These are phyloP conservation scores for Tragelaphus oryx DNA, from an alignment of 2,797 vertebrate species.

Conservation along the genomic window DNA sequence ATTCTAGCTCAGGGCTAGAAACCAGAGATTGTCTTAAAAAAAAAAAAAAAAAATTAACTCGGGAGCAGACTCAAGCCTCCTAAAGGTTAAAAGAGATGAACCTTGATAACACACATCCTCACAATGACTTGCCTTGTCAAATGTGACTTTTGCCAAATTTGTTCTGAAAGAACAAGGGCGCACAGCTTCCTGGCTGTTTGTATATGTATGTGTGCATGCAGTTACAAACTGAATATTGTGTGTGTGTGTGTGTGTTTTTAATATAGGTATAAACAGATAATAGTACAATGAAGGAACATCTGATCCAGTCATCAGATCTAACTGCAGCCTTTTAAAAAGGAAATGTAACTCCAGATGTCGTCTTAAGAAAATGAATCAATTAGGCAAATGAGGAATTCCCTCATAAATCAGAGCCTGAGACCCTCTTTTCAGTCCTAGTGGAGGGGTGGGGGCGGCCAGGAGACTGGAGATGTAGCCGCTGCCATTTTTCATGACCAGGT, in stretches of 20 bases:
- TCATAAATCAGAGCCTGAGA: slow-evolving; percentile 72
- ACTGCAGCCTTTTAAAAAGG: slow-evolving; percentile 78
- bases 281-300: slow-evolving; percentile 72
- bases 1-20: slow-evolving; percentile 7
- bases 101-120: not conserved
- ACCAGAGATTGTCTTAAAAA: slow-evolving; percentile 16
- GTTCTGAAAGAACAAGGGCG: not conserved
- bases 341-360: slow-evolving; percentile 79
- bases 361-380: slow-evolving; percentile 82
- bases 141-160: not conserved
- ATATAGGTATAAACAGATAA: slow-evolving; percentile 62
- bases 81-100: not conserved
- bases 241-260: not conserved
- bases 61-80: not conserved
- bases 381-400: slow-evolving; percentile 78
- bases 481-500: not conserved
- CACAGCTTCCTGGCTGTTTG: not conserved
- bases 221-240: not conserved
- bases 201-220: accelerated
- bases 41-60: not conserved
- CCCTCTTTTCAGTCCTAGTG: slow-evolving; percentile 49
- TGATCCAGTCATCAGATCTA: slow-evolving; percentile 77
- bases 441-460: not conserved
- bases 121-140: not conserved
- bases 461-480: not conserved